Evolutionary conservation across 2,113 vertebrate species (phyloP).

Genomic region (Hypomesus transpacificus): DNA sequence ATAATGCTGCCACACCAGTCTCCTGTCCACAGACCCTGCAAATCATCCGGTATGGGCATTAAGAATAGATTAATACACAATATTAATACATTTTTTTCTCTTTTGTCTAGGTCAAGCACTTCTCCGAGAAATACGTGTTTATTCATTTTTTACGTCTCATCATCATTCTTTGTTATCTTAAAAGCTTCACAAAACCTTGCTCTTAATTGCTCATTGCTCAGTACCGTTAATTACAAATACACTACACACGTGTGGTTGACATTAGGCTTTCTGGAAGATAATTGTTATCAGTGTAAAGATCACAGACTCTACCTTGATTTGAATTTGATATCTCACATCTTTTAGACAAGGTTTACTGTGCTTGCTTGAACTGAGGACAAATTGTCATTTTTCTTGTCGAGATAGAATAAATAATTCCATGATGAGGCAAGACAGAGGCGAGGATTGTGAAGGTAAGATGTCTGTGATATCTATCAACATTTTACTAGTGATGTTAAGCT

Average conservation of each 20-base stretch:
- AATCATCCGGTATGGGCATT: constrained; percentile 50
- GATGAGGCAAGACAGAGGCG: too few species aligned
- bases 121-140: constrained; percentile 44
- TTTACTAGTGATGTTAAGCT: too few species aligned
- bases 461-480: too few species aligned
- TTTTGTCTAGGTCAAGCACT: constrained; percentile 18
- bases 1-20: constrained; percentile 45
- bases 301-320: constrained; percentile 67
- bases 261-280: constrained; percentile 70
- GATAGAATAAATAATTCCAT: too few species aligned
- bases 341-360: too few species aligned
- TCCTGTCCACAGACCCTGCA: constrained; percentile 19
- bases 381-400: too few species aligned
- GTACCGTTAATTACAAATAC: constrained; percentile 55
- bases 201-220: constrained; percentile 61
- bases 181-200: constrained; percentile 56
- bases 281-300: constrained; percentile 74
- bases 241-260: constrained; percentile 35
- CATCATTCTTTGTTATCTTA: constrained; percentile 58
- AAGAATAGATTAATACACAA: constrained; percentile 68
- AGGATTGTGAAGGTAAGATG: too few species aligned
- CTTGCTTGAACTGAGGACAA: too few species aligned
- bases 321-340: constrained; percentile 56
- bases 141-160: constrained; percentile 54
- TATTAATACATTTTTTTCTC: constrained; percentile 50